Base-by-base conservation (phyloP, 2,888 invertebrate genomes). In the Sylvicola cinctus region DNA sequence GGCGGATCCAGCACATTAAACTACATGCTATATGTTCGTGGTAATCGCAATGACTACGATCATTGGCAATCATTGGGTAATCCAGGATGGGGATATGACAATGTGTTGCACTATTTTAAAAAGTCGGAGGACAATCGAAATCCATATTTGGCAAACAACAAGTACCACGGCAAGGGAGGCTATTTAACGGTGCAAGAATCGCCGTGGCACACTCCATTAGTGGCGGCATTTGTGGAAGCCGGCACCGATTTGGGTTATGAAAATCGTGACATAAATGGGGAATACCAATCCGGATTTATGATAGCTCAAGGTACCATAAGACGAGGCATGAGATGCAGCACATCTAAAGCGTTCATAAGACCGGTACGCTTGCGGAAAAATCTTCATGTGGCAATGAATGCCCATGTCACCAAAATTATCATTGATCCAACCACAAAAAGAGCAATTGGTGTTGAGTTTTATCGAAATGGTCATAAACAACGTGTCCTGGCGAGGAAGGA, bases 11-110 rank as follows among this genome's bases (percentile, higher is more conserved):
- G 80, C 43, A 78, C 80, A 1, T 61, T 88, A 1, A 90, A 90
- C 51, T 83, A 83, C 52, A 87, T 90, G 88, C 63, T 88, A 3
- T 90, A 90, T 52, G 80, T 87, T 0, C 61, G 90, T 40, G 90
- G 90, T 8, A 81, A 75, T 50, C 65, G 66, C 36, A 64, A 70
- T 44, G 93, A 93, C 51, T 93, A 83, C 54, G 83, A 91, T 49
- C 67, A 73, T 31, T 93, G 93, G 91, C 83, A 84, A 45, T 60
- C 68, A 2, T 55, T 77, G 41, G 88, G 91, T 1, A 90, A 91
- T 46, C 65, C 75, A 0, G 88, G 87, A 5, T 93, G 91, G 91
- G 73, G 76, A 1, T 91, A 83, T 57, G 63, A 74, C 2, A 71
- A 81, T 38, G 81, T 80, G 1, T 61, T 93, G 4, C 74, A 75